Conservation (phyloP, 2,888 invertebrate species). For the Abrostola triplasia region DNA sequence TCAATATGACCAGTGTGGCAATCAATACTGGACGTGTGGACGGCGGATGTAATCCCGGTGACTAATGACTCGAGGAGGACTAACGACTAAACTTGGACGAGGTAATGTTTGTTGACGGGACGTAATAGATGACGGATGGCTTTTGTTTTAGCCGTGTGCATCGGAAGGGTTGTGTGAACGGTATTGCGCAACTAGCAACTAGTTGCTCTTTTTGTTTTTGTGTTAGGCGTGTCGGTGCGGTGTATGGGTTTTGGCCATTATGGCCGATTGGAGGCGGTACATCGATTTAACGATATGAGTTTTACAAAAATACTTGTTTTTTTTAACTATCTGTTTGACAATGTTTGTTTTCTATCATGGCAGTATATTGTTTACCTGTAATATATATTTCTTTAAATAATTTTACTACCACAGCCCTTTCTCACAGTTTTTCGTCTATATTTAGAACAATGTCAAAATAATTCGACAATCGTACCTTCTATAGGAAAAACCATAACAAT, state of each 20-base stretch:
- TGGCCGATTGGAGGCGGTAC: not conserved
- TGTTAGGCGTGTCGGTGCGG: not conserved
- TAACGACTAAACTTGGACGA: slow-evolving; percentile 66
- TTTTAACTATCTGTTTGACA: not conserved
- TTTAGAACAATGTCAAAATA: no score
- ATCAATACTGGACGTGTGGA: slow-evolving; percentile 68
- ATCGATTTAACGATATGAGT: not conserved
- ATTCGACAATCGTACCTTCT: slow-evolving; percentile 11
- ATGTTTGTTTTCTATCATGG: not conserved
- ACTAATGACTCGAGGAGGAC: slow-evolving; percentile 61
- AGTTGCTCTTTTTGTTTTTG: slow-evolving; percentile 8
- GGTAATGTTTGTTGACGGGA: slow-evolving; percentile 64
- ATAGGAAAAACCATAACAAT: slow-evolving; percentile 7
- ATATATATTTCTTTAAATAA: no score
- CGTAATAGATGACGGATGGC: slow-evolving; percentile 61
- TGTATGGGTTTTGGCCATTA: not conserved
- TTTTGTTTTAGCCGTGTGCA: slow-evolving; percentile 55
- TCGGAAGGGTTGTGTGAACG: slow-evolving; percentile 36
- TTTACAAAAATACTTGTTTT: not conserved
- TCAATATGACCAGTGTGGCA: slow-evolving; percentile 58
- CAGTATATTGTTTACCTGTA: no score
- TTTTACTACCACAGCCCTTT: no score
- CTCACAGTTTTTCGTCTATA: no score
- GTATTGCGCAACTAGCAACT: slow-evolving; percentile 7
- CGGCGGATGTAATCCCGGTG: slow-evolving; percentile 63